A percentile compares a stretch with the other conserved stretches of the same genome.
Conservation (phyloP, 1,140 invertebrate genomes). For the Pararge aegeria region DNA sequence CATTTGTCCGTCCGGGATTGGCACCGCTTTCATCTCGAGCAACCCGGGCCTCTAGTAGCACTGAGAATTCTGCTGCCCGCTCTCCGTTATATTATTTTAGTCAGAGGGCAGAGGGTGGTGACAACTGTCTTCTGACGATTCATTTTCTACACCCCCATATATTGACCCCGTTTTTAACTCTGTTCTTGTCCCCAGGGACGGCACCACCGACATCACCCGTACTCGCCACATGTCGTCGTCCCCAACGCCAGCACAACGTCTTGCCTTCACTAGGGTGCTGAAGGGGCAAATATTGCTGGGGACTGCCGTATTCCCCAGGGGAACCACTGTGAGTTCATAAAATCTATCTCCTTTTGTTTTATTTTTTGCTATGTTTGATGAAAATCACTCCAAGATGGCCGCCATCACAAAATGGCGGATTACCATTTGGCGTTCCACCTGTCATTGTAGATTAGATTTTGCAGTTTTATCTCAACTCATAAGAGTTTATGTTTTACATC, state of each 20-base stretch:
- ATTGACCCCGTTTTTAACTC: not conserved
- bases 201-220: conserved; percentile 64
- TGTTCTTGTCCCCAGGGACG: conserved; percentile 43
- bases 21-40: conserved; percentile 83
- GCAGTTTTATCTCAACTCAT: no score
- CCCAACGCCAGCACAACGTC: conserved; percentile 37
- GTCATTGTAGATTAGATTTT: no score
- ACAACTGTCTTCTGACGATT: no score
- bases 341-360: not conserved
- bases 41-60: conserved; percentile 93
- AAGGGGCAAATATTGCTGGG: conserved; percentile 92
- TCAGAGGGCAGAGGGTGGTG: no score
- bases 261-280: conserved; percentile 87
- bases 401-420: no score
- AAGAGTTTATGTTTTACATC: no score
- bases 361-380: no score
- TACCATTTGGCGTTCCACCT: no score
- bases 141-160: no score
- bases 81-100: no score
- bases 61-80: no score
- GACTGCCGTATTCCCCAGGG: conserved; percentile 88
- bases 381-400: no score
- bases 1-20: conserved; percentile 92
- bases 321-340: conserved; percentile 36
- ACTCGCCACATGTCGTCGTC: conserved; percentile 56